phyloP scores from a whole-genome alignment of 1,140 invertebrate genomes.

The Drosophila chauvacae region DNA sequence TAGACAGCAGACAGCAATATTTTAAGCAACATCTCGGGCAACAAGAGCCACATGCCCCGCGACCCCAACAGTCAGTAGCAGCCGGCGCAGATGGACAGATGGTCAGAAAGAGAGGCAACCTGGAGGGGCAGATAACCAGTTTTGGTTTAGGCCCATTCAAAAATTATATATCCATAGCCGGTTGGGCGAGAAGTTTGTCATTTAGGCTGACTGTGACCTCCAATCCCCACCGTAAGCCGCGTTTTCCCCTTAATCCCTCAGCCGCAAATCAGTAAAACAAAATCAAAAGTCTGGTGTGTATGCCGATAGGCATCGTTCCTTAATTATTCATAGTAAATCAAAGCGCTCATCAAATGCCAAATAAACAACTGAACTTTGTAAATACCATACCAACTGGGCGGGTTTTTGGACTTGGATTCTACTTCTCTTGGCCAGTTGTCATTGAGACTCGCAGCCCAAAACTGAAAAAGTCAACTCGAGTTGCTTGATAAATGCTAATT shows the following conservation, averaged over 20 bases:
- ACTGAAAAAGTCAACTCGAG: constrained; percentile 32
- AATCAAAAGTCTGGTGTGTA: constrained; percentile 47
- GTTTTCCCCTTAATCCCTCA: constrained; percentile 4
- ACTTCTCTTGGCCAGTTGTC: constrained; percentile 22
- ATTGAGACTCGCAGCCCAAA: constrained; percentile 17
- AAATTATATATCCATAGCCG: constrained; percentile 60
- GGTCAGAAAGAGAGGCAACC: constrained; percentile 2
- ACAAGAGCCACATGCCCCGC: constrained; percentile 7
- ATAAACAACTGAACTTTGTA: constrained; percentile 46
- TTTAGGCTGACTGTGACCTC: constrained; percentile 32
- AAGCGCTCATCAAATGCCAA: constrained; percentile 67
- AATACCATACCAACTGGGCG: constrained; percentile 1
- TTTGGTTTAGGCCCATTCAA: constrained; percentile 29
- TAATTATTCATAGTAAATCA: constrained; percentile 77
- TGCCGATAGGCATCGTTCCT: constrained; percentile 70
- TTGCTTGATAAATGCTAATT: constrained; percentile 54
- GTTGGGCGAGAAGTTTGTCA: constrained; percentile 60
- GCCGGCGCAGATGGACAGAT: constrained; percentile 31
- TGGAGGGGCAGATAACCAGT: constrained; percentile 56
- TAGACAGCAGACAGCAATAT: not conserved
- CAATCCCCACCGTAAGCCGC: not conserved
- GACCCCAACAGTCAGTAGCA: constrained; percentile 17
- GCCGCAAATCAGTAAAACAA: constrained; percentile 51
- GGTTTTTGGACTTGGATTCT: not conserved
- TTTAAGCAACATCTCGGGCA: not conserved